Evolutionary conservation across 1,140 invertebrate genomes (phyloP).

Genomic region (Musca vetustissima): DNA sequence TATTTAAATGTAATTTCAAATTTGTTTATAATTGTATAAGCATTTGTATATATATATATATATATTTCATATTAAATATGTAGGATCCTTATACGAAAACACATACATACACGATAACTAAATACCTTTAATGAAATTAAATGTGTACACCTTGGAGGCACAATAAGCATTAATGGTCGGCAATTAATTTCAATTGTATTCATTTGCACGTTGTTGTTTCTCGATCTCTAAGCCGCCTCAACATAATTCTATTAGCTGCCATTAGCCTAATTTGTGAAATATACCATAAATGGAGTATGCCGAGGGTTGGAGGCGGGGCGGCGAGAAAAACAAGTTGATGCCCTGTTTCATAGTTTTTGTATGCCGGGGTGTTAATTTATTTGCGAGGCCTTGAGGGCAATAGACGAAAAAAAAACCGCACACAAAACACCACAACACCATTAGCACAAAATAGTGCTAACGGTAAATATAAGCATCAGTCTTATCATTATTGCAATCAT

Average conservation of each 20-base stretch:
- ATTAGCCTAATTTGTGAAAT: constrained; percentile 17
- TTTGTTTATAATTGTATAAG: no score
- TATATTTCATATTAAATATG: no score
- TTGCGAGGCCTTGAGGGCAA: not conserved
- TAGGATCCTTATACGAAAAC: no score
- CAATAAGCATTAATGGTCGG: constrained; percentile 13
- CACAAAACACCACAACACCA: not conserved
- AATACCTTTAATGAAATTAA: not conserved
- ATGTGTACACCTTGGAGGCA: constrained; percentile 11
- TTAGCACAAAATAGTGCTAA: not conserved
- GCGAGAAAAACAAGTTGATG: no score
- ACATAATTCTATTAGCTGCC: constrained; percentile 19
- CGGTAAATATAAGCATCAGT: no score
- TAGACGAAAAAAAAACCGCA: not conserved
- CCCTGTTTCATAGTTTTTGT: no score
- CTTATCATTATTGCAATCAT: not conserved
- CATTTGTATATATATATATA: no score
- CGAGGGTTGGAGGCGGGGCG: no score
- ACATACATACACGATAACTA: no score
- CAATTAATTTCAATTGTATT: constrained; percentile 24
- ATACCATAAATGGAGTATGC: no score
- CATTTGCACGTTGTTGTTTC: not conserved
- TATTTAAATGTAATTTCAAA: no score
- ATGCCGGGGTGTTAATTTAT: not conserved
- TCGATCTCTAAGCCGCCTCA: not conserved